Conservation (phyloP, 2,797 vertebrate genomes). For the Chaenodraco wilsoni region DNA sequence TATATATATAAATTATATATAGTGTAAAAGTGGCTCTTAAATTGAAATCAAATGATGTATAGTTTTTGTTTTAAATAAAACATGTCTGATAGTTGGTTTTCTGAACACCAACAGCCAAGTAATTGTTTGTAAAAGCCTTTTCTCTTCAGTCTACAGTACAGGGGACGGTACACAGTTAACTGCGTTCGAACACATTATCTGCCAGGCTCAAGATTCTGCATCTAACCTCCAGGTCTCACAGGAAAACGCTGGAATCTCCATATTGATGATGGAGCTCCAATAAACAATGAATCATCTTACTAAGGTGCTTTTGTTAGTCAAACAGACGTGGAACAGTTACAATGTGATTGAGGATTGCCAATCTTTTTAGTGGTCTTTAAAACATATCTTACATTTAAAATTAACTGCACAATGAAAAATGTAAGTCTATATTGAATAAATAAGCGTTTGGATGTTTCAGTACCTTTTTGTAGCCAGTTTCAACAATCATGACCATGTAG, state of each 20-base stretch:
- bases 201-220: conserved; percentile 87
- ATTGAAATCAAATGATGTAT: conserved; percentile 16
- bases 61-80: conserved; percentile 28
- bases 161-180: conserved; percentile 72
- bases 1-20: no score
- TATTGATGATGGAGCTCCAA: conserved; percentile 81
- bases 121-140: conserved; percentile 41
- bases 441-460: conserved; percentile 1
- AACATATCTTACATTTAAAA: conserved; percentile 21
- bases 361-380: neutral
- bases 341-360: conserved; percentile 10
- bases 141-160: conserved; percentile 42
- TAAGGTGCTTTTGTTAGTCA: conserved; percentile 65
- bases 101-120: conserved; percentile 8
- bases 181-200: conserved; percentile 83
- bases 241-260: conserved; percentile 85
- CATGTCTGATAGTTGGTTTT: conserved; percentile 23
- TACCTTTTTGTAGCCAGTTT: neutral
- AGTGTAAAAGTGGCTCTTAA: neutral
- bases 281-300: conserved; percentile 84
- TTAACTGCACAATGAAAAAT: neutral
- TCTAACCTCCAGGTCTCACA: conserved; percentile 86
- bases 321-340: conserved; percentile 29
- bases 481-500: neutral
- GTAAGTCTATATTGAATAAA: no score